Evolutionary conservation across 2,113 vertebrate species (phyloP), one percentile per base, ranked within the genome.

Genomic region (Microtus ochrogaster): DNA sequence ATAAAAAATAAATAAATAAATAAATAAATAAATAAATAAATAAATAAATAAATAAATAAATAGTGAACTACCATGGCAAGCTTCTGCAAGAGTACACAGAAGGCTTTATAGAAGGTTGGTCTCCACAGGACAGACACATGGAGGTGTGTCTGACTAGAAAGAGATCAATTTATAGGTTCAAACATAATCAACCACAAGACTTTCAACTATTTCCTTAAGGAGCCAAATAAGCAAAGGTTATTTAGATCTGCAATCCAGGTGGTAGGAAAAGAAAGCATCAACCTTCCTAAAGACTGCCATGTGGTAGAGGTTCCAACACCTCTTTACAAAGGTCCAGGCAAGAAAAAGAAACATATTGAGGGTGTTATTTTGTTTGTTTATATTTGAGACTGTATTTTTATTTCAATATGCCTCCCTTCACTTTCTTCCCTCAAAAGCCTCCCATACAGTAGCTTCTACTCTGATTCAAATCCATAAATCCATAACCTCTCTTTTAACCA

Each of bases 161-260:
- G 52, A 82, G 76, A 36, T 14, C 28, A 81, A 73, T 85, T 61
- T 81, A 85, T 6, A 92, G 17, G 44, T 90, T 90, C 7, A 77
- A 44, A 76, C 52, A 36, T 63, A 90, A 77, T 73, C 58, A 85
- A 52, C 14, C 8, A 65, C 4, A 24, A 24, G 88, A 66, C 44
- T 95, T 94, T 81, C 52, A 81, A 81, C 28, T 41, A 52, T 92
- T 77, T 92, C 76, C 52, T 55, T 61, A 81, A 78, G 44, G 49
- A 95, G 61, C 49, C 39, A 94, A 90, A 87, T 21, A 83, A 72
- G 1, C n/a, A 90, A 70, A 90, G 41, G 22, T 52, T 65, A 95
- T 77, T 88, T 87, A 65, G 68, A 47, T 33, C 72, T 55, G 41
- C n/a, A 87, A 17, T 17, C 24, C 41, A 74, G 49, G 36, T 61